Conservation (phyloP, 2,113 vertebrate genomes). For the Octodon degus region DNA sequence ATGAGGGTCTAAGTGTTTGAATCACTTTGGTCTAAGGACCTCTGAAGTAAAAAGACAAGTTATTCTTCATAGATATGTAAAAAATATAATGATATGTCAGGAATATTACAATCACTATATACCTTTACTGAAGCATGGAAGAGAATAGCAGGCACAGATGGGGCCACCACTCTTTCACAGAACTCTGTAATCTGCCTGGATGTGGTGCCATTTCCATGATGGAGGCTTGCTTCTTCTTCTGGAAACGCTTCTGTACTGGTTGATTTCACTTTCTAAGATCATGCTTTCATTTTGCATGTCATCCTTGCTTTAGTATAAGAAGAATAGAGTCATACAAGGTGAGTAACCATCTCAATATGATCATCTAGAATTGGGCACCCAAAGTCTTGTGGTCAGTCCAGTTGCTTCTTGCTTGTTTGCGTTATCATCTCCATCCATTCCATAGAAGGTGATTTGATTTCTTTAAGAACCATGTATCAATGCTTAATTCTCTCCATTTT, state of each 20-base stretch:
- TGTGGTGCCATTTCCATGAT: rapidly evolving
- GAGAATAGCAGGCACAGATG: rapidly evolving
- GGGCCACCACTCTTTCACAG: rapidly evolving
- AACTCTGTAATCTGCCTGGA: not conserved
- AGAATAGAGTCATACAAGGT: not conserved
- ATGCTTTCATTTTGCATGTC: not conserved
- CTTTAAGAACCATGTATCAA: not conserved
- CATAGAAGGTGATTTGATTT: not conserved
- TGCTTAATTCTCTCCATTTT: not conserved
- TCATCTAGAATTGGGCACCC: not conserved
- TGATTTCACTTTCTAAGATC: not conserved
- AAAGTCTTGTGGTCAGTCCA: not conserved
- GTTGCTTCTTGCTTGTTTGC: not conserved
- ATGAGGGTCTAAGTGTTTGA: not conserved
- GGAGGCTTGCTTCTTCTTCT: not conserved
- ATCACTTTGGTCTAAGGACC: too few relatives aligned
- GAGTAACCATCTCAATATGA: not conserved
- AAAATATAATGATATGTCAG: not conserved
- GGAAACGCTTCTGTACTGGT: too few relatives aligned
- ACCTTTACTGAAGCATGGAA: not conserved
- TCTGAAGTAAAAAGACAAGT: not conserved
- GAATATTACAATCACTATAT: not conserved
- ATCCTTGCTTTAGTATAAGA: not conserved
- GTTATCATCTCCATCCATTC: not conserved
- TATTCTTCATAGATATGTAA: too few relatives aligned